Conservation (phyloP, 2,888 invertebrate genomes). For the Ichneumoninae sp. region DNA sequence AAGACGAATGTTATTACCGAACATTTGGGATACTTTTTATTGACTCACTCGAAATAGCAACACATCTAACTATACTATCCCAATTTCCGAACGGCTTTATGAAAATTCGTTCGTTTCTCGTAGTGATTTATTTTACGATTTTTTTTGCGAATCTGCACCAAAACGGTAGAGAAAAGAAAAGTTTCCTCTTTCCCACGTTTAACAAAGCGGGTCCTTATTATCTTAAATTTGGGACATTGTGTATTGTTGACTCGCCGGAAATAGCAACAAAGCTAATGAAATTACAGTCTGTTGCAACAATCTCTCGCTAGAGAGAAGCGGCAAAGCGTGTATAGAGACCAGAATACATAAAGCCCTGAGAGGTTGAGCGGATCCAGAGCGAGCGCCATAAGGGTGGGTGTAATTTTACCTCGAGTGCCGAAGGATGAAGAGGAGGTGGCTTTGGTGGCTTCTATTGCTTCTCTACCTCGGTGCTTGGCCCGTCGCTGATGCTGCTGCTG, state of each 20-base stretch:
- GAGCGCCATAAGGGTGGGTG: conserved; percentile 54
- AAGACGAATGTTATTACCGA: no score
- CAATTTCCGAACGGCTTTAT: no score
- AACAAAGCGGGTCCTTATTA: no score
- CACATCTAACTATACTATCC: no score
- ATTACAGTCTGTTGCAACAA: conserved; percentile 61
- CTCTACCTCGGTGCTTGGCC: conserved; percentile 47
- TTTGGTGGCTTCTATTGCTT: conserved; percentile 67
- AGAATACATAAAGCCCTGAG: conserved; percentile 27
- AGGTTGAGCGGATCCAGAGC: conserved; percentile 50
- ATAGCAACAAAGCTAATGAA: conserved; percentile 68
- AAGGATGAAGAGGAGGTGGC: conserved; percentile 61
- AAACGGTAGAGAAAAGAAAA: no score
- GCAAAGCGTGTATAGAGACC: conserved; percentile 3
- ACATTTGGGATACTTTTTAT: no score
- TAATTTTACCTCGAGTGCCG: conserved; percentile 69
- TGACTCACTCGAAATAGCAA: no score
- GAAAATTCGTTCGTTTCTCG: no score
- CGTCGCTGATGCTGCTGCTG: conserved; percentile 41
- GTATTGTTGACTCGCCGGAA: conserved; percentile 30
- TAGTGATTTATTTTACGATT: no score
- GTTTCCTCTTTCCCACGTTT: no score
- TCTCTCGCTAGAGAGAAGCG: conserved; percentile 1
- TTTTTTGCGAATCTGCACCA: no score
- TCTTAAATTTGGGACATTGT: background rate